Base-by-base conservation (phyloP, 2,113 vertebrate genomes). In the Catagonus wagneri region DNA sequence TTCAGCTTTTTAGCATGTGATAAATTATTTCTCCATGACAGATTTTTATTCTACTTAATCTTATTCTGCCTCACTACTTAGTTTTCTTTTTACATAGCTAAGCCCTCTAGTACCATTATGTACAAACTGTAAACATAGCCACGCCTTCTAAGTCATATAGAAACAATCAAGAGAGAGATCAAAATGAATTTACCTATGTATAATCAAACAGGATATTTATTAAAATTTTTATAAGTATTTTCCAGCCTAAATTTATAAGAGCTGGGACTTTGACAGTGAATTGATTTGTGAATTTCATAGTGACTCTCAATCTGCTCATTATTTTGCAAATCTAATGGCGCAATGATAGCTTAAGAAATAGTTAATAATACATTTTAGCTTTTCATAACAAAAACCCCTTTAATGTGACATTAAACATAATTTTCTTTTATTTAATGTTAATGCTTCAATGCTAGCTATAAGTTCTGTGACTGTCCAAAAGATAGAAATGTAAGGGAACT, bases 401-500 rank as follows among this genome's bases (percentile, higher is more conserved):
- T 94, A 39, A 15, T 50, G 44, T 80, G 5, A 32, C 34, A 84
- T 23, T 78, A 66, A 90, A 52, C 9, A 87, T 68, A n/a, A 69
- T 80, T 95, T 69, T 93, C 50, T 93, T 76, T 44, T n/a, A 60
- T 17, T 90, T 96, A 50, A 25, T 81, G 10, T 83, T 78, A 83
- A 19, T 4, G 0, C 3, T 63, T 44, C 63, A 84, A 72, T 32
- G 32, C 39, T 90, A 87, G n/a, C 68, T 95, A 8, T 87, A 88
- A 93, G n/a, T 87, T 68, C 83, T 93, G 23, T 83, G 86, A 83
- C 58, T 78, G n/a, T 63, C 68, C 79, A 66, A 90, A 87, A 96
- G 78, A 94, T 88, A 74, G 89, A 96, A 96, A 94, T 50, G 74
- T 50, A 68, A 96, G 50, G 90, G 89, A 93, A 90, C 76, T 95